A percentile compares a stretch with the other conserved stretches of the same genome.
phyloP scores from a whole-genome alignment of 2,113 vertebrate species.

The Pogona vitticeps region DNA sequence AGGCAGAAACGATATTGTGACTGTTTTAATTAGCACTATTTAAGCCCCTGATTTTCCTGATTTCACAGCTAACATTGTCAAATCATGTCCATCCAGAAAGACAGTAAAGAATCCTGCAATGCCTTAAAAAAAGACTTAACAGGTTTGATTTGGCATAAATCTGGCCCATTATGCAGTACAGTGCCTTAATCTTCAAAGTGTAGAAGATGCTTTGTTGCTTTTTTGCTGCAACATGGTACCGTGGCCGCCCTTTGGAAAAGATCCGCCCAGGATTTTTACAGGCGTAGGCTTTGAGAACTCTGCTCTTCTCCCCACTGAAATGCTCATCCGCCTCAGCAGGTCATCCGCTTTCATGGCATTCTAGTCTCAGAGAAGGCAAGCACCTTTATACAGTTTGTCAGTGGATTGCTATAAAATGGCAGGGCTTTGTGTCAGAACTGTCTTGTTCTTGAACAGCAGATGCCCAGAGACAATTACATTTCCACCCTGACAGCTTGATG shows the following conservation, averaged over 20 bases:
- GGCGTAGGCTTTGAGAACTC: neutral
- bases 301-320: neutral
- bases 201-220: neutral
- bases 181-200: neutral
- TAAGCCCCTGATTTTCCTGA: too few species aligned
- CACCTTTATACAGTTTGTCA: conserved; percentile 1
- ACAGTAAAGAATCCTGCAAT: too few species aligned
- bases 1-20: too few species aligned
- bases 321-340: conserved; percentile 35
- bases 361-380: conserved; percentile 29
- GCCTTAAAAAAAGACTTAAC: too few species aligned
- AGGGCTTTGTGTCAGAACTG: conserved; percentile 77
- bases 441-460: conserved; percentile 73
- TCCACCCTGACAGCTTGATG: conserved; percentile 81
- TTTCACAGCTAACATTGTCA: too few species aligned
- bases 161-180: too few species aligned
- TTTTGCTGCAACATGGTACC: neutral
- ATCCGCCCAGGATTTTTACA: neutral
- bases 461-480: conserved; percentile 67
- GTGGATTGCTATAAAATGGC: conserved; percentile 66
- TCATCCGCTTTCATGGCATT: conserved; percentile 33
- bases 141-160: too few species aligned
- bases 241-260: neutral
- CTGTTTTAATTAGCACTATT: too few species aligned
- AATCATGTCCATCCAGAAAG: too few species aligned